Base-by-base conservation (phyloP, 92 coral and sea anemone species). In the Diadumene lineata region DNA sequence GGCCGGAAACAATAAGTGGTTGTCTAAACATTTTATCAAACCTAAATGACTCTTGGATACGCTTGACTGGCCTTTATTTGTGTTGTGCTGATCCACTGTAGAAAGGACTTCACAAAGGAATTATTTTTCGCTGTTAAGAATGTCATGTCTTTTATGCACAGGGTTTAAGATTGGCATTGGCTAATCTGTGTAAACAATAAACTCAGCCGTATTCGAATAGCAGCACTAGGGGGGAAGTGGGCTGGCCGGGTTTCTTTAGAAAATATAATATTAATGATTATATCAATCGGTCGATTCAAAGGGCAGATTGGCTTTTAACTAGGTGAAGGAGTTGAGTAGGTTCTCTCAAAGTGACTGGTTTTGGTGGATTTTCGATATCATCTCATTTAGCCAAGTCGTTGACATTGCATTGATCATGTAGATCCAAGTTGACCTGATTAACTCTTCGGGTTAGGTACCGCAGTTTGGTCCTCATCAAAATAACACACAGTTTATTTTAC, bases 311-410 rank as follows among this genome's bases (percentile, higher is more conserved):
- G 64, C 64, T 58, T 58, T 58, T 22, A 58, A 58, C 22, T 23
- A 32, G 13, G 13, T 25, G 11, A 25, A 58, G 64, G 26, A 10
- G 11, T 22, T 58, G 21, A 53, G 19, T 53, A 23, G 58, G 19
- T 53, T 53, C 24, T 38, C 24, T 53, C 19, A 16, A 2, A 17
- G 64, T 62, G n/a, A 21, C 68, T 62, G 68, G 65, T 60, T 2
- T n/a, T 23, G 29, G 1, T 32, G 7, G 17, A 4, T 8, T 7
- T 60, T 11, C 30, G 65, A 18, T 60, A 60, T 19, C 44, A 57
- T 55, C 83, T 86, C 66, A 81, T 81, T 86, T 81, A 81, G 58
- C 79, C 43, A 60, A 34, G 30, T 76, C 70, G 81, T 81, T 86
- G 83, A 65, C 69, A 60, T 43, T 29, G 15, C 76, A 61, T 68